Conservation (phyloP, 2,797 vertebrate genomes). For the Mus spretus region DNA sequence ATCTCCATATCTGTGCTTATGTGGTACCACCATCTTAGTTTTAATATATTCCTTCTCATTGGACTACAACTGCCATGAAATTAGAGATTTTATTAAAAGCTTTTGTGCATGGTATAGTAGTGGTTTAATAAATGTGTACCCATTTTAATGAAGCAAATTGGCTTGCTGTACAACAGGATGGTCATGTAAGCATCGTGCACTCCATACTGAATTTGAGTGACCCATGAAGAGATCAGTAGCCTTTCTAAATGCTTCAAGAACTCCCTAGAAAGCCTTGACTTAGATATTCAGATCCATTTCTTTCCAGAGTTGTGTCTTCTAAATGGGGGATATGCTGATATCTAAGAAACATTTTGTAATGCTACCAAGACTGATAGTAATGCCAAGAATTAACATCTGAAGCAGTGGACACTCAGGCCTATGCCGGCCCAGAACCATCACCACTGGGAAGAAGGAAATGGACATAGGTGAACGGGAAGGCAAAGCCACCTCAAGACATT, state of each 20-base stretch:
- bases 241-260: constrained; percentile 34
- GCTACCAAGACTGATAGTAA: background rate
- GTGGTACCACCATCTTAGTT: background rate
- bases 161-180: constrained; percentile 27
- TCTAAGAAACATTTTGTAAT: background rate
- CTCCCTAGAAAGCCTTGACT: constrained; percentile 15
- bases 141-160: background rate
- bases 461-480: background rate
- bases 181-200: background rate
- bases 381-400: background rate
- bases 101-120: background rate
- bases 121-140: constrained; percentile 29
- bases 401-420: background rate
- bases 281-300: background rate
- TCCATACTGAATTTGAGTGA: background rate
- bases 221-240: background rate
- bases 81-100: background rate
- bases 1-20: background rate
- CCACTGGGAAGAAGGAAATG: background rate
- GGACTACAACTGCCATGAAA: background rate
- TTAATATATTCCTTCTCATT: background rate
- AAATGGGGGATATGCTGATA: background rate
- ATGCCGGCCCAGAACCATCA: no score
- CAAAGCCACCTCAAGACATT: background rate
- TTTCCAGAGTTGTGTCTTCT: background rate